These are phyloP conservation scores for Eira barbara DNA, from an alignment of 2,113 vertebrate species.

Conservation along the genomic window DNA sequence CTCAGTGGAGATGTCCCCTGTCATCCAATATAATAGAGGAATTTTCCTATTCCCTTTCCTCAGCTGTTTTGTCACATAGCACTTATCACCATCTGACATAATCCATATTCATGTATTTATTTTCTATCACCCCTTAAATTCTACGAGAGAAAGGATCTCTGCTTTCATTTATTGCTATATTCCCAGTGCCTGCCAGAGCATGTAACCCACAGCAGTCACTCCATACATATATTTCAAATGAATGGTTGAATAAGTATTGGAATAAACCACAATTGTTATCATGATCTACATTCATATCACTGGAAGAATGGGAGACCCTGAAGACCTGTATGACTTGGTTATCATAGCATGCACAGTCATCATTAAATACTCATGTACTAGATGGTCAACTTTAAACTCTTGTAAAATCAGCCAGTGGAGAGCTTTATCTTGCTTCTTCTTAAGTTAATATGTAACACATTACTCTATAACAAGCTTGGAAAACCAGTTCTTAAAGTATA, in stretches of 20 bases:
- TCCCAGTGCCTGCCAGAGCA: neutral
- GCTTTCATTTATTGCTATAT: neutral
- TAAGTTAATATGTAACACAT: neutral
- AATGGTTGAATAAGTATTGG: neutral
- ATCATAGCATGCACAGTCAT: neutral
- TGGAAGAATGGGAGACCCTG: neutral
- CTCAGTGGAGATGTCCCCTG: neutral
- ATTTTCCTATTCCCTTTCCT: neutral
- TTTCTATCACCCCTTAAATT: neutral
- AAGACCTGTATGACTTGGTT: neutral
- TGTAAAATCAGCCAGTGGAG: neutral
- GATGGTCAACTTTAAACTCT: neutral
- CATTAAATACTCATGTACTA: neutral
- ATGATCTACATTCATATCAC: neutral
- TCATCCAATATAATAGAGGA: neutral
- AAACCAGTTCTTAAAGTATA: neutral
- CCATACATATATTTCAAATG: neutral
- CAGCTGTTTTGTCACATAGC: neutral
- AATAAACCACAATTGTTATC: neutral
- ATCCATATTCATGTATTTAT: neutral
- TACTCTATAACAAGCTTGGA: neutral
- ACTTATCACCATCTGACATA: neutral
- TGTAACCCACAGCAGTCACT: neutral
- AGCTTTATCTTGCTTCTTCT: neutral
- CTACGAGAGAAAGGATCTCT: neutral